Conservation (phyloP, 2,113 vertebrate genomes). For the Galeopterus variegatus region DNA sequence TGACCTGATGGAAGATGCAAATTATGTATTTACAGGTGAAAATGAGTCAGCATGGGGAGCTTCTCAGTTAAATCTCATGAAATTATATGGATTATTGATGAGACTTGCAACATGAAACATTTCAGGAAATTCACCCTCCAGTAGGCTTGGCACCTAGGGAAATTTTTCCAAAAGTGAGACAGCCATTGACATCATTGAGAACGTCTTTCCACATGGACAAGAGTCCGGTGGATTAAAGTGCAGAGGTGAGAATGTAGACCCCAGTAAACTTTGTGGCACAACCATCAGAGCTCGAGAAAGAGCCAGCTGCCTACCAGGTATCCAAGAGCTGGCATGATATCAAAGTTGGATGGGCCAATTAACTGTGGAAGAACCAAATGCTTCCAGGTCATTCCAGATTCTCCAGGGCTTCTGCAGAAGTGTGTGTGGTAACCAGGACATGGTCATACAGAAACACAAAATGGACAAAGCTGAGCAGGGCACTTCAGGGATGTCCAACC, state of each 20-base stretch:
- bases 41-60: fast-evolving
- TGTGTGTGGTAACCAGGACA: background rate
- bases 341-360: background rate
- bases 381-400: background rate
- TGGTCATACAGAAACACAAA: too few relatives aligned
- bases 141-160: background rate
- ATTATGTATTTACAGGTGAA: background rate
- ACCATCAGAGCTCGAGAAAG: background rate
- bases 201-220: background rate
- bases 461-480: background rate
- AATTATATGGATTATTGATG: background rate
- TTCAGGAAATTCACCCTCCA: background rate
- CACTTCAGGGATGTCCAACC: background rate
- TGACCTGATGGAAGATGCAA: background rate
- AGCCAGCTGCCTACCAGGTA: background rate
- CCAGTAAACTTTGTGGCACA: fast-evolving
- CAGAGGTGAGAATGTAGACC: background rate
- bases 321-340: fast-evolving
- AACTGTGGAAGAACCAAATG: background rate
- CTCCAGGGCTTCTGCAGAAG: background rate
- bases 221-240: too few relatives aligned
- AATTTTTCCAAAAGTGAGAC: background rate
- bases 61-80: background rate
- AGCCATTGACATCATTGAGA: background rate
- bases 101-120: background rate